A percentile compares a stretch with the other conserved stretches of the same genome.
Conservation (phyloP, 1,140 invertebrate genomes). For the Dolichoris vasculosae region DNA sequence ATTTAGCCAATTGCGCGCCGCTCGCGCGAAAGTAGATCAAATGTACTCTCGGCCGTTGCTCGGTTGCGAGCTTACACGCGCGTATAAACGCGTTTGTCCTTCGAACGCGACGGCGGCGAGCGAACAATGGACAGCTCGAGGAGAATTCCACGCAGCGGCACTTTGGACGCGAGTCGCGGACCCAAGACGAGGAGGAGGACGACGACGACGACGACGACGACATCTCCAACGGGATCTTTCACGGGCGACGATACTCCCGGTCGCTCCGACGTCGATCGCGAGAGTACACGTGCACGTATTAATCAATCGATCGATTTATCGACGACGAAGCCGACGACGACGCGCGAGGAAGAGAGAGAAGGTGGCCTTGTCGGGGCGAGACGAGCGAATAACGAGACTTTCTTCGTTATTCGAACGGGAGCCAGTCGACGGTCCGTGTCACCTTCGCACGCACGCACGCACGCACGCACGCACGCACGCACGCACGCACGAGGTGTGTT, state of each 20-base stretch:
- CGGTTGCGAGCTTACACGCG: background rate
- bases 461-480: background rate
- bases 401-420: background rate
- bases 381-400: background rate
- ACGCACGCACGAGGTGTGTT: background rate
- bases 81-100: background rate
- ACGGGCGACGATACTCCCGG: background rate
- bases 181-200: background rate
- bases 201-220: background rate
- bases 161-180: too few relatives aligned
- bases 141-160: background rate
- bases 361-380: background rate
- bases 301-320: background rate
- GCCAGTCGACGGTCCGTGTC: background rate
- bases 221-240: background rate
- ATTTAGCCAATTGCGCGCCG: conserved; percentile 12
- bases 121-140: background rate
- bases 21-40: conserved; percentile 31
- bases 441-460: background rate
- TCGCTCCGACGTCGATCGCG: background rate
- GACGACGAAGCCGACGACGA: background rate
- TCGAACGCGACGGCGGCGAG: background rate
- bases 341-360: background rate
- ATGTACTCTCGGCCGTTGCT: background rate
- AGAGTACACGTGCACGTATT: background rate